Evolutionary conservation across 2,797 vertebrate species (phyloP), one percentile per base, ranked within the genome.

Genomic region (Scolopax bukidnonensis): DNA sequence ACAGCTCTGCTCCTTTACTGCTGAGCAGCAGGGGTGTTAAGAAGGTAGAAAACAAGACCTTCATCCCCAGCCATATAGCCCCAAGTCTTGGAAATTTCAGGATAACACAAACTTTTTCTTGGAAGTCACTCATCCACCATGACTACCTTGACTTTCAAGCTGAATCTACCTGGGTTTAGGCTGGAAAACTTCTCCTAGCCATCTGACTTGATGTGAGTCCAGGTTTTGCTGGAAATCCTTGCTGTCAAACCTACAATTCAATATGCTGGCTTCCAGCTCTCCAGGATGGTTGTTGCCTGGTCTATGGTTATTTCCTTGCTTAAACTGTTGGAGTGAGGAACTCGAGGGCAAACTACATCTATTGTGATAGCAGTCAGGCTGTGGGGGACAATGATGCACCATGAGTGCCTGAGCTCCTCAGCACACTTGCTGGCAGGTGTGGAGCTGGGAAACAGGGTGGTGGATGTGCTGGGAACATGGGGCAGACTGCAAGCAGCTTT

Each of bases 371-470:
- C 79, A 56, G 38, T 20, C 12, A 51, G 3, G n/a, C 3, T 19
- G 21, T 24, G 56, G 64, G 14, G 50, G 17, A 30, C 12, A 38
- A 10, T 41, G 5, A 4, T 0, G 0, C 36, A 25, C 45, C 8
- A 1, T 3, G 32, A 6, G 3, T 24, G 17, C 8, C 80, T 15
- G 28, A 84, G 47, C 38, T 61, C 41, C 69, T 61, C 23, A 8
- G 69, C 40, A 9, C 5, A 3, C 16, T 38, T 45, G 16, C 67
- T 82, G 78, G 47, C 10, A 18, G 11, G 16, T 11, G 24, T 20
- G 28, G 48, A 40, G 19, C 28, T 50, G 32, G 68, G 10, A 33
- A 56, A 14, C 16, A 32, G 54, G 54, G 9, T 10, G 48, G n/a
- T 27, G 38, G 14, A 16, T 67, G 73, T 4, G 28, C 48, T 45